phyloP scores from a whole-genome alignment of 2,113 vertebrate species.

The Hydrolagus affinis region DNA sequence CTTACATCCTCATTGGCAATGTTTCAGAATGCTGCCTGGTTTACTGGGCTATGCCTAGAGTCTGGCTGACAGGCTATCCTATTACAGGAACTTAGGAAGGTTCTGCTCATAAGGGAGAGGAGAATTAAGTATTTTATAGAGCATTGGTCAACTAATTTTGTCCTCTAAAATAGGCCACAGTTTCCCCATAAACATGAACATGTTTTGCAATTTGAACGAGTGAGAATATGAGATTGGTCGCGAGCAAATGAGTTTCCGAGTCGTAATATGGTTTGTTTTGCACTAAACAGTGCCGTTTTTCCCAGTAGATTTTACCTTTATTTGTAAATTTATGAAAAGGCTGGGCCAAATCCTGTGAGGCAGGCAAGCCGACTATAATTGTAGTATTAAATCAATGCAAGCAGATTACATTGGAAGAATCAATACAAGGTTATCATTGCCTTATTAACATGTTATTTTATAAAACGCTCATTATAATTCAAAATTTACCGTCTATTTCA shows the following conservation, averaged over 20 bases:
- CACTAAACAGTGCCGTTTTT: background rate
- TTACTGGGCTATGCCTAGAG: slow-evolving; percentile 10
- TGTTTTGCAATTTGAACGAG: background rate
- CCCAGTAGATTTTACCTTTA: background rate
- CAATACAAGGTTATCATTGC: slow-evolving; percentile 83
- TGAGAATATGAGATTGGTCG: background rate
- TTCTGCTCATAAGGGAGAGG: background rate
- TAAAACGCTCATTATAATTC: slow-evolving; percentile 86
- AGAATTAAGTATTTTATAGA: background rate
- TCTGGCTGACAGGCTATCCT: no score
- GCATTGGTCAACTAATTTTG: background rate
- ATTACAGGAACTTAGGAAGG: slow-evolving; percentile 13
- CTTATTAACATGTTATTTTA: slow-evolving; percentile 85
- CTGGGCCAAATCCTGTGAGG: slow-evolving; percentile 63
- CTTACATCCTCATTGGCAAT: slow-evolving; percentile 10
- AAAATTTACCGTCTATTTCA: slow-evolving; percentile 79
- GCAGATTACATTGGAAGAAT: slow-evolving; percentile 81
- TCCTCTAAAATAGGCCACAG: slow-evolving; percentile 4
- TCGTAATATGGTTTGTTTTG: background rate
- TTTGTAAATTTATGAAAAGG: slow-evolving; percentile 79
- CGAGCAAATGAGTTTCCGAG: background rate
- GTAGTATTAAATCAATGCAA: slow-evolving; percentile 85
- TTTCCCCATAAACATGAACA: background rate
- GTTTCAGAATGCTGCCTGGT: background rate
- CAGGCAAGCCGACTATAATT: slow-evolving; percentile 65